Base-by-base conservation (phyloP, 2,113 vertebrate species). In the Glaucomys volans region DNA sequence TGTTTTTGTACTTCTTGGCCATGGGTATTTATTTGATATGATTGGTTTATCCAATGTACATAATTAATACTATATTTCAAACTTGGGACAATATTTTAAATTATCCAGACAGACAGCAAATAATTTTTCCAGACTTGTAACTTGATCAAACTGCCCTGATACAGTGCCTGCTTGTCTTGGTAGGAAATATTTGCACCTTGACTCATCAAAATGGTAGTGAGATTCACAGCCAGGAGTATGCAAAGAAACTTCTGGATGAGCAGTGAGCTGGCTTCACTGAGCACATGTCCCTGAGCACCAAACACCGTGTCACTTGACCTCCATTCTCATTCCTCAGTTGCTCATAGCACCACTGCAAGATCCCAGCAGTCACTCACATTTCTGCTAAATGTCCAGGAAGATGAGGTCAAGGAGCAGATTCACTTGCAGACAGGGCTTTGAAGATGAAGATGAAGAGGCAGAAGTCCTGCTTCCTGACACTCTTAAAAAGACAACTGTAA, bases 311-410 rank as follows among this genome's bases (percentile, higher is more conserved):
- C 76, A 8, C 54, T 59, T 40, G 64, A 66, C 47, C 26, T 93
- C 62, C 28, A 1, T 82, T 50, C 57, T 81, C 52, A 37, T 62
- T 22, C 35, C 64, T 54, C 32, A 86, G 62, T n/a, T n/a, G n/a
- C 42, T 80, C 12, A 5, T 4, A 57, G 47, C 17, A n/a, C 4
- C 16, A 6, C 14, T 4, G 28, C 0, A 0, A 40, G n/a, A 44
- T n/a, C 40, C 66, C 6, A 1, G 66, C 37, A 77, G 59, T 74
- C 85, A 79, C 59, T 28, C 28, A 35, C 7, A 1, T 16, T 42
- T 74, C 17, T 62, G 62, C 44, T 22, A 11, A 26, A 57, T 83
- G 72, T n/a, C 35, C 37, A 10, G 76, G 16, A 28, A 35, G 16
- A 69, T 5, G 37, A 35, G 18, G 47, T 8, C 26, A 42, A 84